Base-by-base conservation (phyloP, 1,140 invertebrate species). In the Homalodisca vitripennis region DNA sequence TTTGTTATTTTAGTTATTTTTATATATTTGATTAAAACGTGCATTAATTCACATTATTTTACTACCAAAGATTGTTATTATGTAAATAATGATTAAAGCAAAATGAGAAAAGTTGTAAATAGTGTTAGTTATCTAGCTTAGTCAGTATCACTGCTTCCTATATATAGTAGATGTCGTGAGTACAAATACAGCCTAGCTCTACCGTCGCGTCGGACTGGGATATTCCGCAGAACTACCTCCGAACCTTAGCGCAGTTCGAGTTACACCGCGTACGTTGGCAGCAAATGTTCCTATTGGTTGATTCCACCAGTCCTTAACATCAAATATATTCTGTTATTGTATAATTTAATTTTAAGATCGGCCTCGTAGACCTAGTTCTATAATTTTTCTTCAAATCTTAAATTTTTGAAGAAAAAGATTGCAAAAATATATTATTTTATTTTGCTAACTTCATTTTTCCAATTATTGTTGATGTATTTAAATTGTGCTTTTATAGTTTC, bases 21-120 rank as follows among this genome's bases (percentile, higher is more conserved):
- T 12, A 53, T 12, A n/a, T n/a, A n/a, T 53, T 29, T 27, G 27
- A 41, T 41, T 41, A 41, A n/a, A 51, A 60, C 27, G 55, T 60
- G 55, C 55, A 60, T 53, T 53, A 60, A 13, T 60, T 60, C 55
- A 13, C 55, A 60, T 60, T 60, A 30, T 60, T 26, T 60, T 60
- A 60, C 27, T 60, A 60, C 55, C 55, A 60, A 60, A 60, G 55
- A 60, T 60, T 30, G 55, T 60, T 60, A 60, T 60, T 22, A 10
- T 60, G 55, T 60, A 60, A 60, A 60, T 60, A 60, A 27, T 29
- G 22, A 3, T 10, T n/a, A n/a, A n/a, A n/a, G n/a, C n/a, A n/a
- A n/a, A n/a, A 60, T 17, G 3, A 41, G 17, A 10, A 41, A 41
- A 53, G 3, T 12, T 60, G 55, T 60, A 60, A 6, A 60, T 60